Evolutionary conservation across 1,140 invertebrate species (phyloP), one percentile per base, ranked within the genome.

Genomic region (Drosophila repleta): DNA sequence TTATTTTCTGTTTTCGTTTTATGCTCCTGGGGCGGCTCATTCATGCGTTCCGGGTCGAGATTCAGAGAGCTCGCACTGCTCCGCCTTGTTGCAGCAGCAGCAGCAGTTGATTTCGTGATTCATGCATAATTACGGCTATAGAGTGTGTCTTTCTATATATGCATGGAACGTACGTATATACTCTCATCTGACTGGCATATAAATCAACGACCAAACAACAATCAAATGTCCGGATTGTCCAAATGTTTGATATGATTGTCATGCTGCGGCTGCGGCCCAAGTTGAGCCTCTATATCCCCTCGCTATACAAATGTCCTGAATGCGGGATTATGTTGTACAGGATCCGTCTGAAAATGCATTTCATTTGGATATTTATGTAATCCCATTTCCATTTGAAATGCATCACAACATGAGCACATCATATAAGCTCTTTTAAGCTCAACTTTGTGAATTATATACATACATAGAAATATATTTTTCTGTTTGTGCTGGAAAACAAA

Each of bases 81-180:
- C 53, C 53, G 8, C 26, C 45, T 7, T 26, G 10, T 35, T 62
- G 29, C 15, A 29, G 29, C 29, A 29, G 29, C 32, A 26, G 49
- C 41, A 82, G 72, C 67, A 76, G 80, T 84, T 83, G 72, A 68
- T 83, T 75, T 79, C 68, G 66, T 83, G 81, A 85, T 81, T 85
- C 81, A 85, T 85, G 81, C 81, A 85, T 87, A 85, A 85, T 85
- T 85, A 77, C 74, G 43, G 39, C 51, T 18, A 39, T 82, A 65
- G 64, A 32, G 71, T 53, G 45, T 60, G 29, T 37, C 29, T 58
- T 45, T 39, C 46, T 71, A 71, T 57, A 62, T 68, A 83, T 84
- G 62, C 76, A 84, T 83, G 67, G 51, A 72, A 49, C 21, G 46
- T 53, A 26, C 24, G 18, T 29, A 70, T 39, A 51, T 65, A 26